A percentile compares a stretch with the other conserved stretches of the same genome.
phyloP scores from a whole-genome alignment of 2,797 vertebrate species.

The Coluber constrictor region DNA sequence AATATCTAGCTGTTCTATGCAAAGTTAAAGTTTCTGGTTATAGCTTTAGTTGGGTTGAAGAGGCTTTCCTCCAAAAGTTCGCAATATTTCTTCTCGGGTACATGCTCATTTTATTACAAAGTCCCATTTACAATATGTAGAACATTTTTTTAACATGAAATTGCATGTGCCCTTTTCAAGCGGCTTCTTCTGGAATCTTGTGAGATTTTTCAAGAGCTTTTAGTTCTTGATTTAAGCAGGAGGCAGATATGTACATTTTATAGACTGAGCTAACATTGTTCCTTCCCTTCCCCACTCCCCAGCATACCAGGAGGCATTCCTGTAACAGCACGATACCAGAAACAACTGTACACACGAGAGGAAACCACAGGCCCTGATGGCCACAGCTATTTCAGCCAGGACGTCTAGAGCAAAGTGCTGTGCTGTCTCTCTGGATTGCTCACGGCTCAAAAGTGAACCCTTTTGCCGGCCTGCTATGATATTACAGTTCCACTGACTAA shows the following conservation, averaged over 20 bases:
- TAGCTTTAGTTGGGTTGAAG: neutral
- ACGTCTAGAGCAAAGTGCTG: slow-evolving; percentile 60
- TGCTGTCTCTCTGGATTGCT: slow-evolving; percentile 56
- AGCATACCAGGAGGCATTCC: slow-evolving; percentile 65
- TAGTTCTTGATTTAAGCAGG: slow-evolving; percentile 22
- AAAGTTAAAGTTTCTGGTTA: neutral
- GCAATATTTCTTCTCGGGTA: neutral
- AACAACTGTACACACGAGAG: slow-evolving; percentile 67
- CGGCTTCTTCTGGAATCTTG: neutral
- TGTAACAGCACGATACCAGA: slow-evolving; percentile 52
- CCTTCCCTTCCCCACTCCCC: neutral
- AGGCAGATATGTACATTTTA: neutral
- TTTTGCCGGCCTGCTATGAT: slow-evolving; percentile 62
- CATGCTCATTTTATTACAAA: neutral
- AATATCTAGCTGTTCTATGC: neutral
- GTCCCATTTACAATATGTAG: neutral
- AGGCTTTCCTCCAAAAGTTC: neutral
- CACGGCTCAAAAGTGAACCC: slow-evolving; percentile 56
- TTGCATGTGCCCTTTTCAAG: neutral
- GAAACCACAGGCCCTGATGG: slow-evolving; percentile 67
- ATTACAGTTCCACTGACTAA: slow-evolving; percentile 62
- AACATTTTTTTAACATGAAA: neutral
- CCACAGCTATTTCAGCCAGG: slow-evolving; percentile 68
- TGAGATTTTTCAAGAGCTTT: neutral
- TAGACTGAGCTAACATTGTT: slow-evolving; percentile 2